Percentiles rank a stretch among this genome's conserved stretches.
phyloP scores from a whole-genome alignment of 2,888 invertebrate species.

The Epiperipatus broadwayi region DNA sequence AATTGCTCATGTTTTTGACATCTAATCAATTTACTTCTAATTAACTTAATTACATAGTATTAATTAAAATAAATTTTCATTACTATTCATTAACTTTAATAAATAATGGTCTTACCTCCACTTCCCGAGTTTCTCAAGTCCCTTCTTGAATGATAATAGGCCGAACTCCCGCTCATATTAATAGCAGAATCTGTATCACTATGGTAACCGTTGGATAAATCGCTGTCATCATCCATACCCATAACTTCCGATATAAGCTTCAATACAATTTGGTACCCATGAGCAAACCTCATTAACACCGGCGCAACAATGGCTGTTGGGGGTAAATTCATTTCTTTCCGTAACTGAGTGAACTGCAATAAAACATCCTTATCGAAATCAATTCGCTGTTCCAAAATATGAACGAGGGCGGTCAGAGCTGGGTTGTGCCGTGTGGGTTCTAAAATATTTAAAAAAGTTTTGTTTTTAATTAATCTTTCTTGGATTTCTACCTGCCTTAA shows the following conservation, averaged over 20 bases:
- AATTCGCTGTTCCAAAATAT: conserved; percentile 50
- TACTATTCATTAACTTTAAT: no score
- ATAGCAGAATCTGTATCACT: conserved; percentile 49
- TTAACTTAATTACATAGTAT: no score
- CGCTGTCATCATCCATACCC: conserved; percentile 33
- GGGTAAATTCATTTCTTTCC: no score
- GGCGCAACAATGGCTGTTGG: conserved; percentile 42
- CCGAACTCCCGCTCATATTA: conserved; percentile 25
- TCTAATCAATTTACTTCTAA: no score
- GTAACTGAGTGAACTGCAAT: conserved; percentile 31
- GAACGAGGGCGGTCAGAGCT: conserved; percentile 52
- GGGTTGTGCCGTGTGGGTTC: conserved; percentile 58
- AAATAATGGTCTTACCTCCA: no score
- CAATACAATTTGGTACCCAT: conserved; percentile 35
- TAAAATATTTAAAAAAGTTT: conserved; percentile 49
- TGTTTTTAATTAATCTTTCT: conserved; percentile 72
- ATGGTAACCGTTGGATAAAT: conserved; percentile 55
- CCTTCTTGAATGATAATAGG: no score
- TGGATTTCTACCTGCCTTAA: conserved; percentile 68
- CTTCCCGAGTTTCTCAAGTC: no score
- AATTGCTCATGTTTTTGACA: no score
- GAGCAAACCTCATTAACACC: conserved; percentile 33
- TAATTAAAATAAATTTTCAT: no score
- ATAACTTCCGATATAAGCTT: conserved; percentile 1
- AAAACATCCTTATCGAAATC: conserved; percentile 78